A percentile compares a stretch with the other conserved stretches of the same genome.
Conservation (phyloP, 2,797 vertebrate genomes). For the Epinephelus malabaricus region DNA sequence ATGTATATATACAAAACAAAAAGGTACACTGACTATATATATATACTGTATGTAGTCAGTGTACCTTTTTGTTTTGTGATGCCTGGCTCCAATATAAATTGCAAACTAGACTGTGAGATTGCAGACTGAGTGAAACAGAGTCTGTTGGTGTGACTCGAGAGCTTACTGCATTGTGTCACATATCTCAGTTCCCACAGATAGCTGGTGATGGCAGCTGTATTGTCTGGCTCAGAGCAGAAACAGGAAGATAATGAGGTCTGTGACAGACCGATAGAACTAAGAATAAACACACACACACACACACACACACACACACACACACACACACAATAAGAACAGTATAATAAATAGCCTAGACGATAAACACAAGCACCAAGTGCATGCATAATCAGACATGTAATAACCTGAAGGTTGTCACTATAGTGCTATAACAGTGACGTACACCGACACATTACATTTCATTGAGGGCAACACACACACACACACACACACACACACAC, state of each 20-base stretch:
- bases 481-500: neutral
- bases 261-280: neutral
- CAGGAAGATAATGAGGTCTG: slow-evolving; percentile 9
- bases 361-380: neutral
- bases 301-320: neutral
- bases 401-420: neutral
- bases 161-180: slow-evolving; percentile 26
- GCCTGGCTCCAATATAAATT: no score
- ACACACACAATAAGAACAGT: neutral
- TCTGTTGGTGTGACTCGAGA: neutral
- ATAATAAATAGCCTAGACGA: neutral
- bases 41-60: no score
- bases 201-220: slow-evolving; percentile 10
- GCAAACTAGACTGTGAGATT: neutral
- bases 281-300: neutral
- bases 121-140: slow-evolving; percentile 4
- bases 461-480: neutral
- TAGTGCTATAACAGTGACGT: slow-evolving; percentile 1
- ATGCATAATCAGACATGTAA: slow-evolving; percentile 4
- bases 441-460: slow-evolving; percentile 2
- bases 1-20: no score
- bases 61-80: no score
- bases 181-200: slow-evolving; percentile 21
- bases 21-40: no score
- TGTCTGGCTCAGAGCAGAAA: slow-evolving; percentile 15